phyloP scores from a whole-genome alignment of 2,797 vertebrate genomes.

The Lithobates pipiens region DNA sequence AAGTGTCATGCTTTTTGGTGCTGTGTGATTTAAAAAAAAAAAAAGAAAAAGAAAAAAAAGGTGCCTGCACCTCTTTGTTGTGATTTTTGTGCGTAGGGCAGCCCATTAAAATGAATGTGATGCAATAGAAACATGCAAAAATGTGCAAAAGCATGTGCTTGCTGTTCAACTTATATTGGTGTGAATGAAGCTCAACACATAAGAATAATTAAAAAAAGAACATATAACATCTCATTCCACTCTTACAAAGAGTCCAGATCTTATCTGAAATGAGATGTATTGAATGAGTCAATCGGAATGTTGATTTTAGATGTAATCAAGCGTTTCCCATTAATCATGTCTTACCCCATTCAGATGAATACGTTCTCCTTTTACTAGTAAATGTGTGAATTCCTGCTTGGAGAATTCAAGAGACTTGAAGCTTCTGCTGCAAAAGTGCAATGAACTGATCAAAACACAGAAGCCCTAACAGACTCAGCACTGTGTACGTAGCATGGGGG shows the following conservation, averaged over 20 bases:
- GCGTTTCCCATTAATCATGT: neutral
- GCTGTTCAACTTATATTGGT: too few species aligned
- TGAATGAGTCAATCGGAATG: neutral
- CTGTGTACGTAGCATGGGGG: conserved; percentile 13
- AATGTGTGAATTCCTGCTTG: neutral
- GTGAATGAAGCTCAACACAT: too few species aligned
- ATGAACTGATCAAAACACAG: conserved; percentile 4
- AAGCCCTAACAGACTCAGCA: conserved; percentile 3
- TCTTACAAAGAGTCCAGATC: neutral
- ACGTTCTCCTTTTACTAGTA: neutral
- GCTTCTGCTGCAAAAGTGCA: conserved; percentile 14
- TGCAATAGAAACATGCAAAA: too few species aligned
- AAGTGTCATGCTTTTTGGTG: too few species aligned
- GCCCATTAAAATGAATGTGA: too few species aligned
- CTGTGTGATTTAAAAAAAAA: too few species aligned
- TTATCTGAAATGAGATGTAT: neutral
- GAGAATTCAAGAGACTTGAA: neutral
- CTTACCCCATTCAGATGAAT: neutral
- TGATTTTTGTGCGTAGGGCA: too few species aligned
- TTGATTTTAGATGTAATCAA: neutral
- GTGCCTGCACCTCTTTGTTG: too few species aligned
- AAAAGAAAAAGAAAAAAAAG: too few species aligned
- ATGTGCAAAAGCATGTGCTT: too few species aligned
- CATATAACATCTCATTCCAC: neutral
- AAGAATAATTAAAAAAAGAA: too few species aligned